phyloP scores from a whole-genome alignment of 2,113 vertebrate species.

The Loxodonta africana region DNA sequence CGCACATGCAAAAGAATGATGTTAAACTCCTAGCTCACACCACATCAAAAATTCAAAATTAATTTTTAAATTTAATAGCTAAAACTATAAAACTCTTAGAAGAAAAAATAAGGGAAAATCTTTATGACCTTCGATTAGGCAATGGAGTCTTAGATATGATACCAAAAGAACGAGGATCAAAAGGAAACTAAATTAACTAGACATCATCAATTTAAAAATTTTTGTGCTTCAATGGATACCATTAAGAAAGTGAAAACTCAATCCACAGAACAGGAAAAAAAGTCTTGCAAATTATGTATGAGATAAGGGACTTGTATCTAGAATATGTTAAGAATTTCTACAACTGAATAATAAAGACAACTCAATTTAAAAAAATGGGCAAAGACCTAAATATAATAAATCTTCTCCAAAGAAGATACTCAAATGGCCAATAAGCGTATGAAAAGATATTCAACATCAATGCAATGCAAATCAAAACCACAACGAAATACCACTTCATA shows the following conservation, averaged over 20 bases:
- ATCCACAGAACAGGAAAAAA: neutral
- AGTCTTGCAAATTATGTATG: neutral
- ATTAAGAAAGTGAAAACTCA: neutral
- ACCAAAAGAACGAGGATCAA: neutral
- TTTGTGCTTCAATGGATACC: neutral
- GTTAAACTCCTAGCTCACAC: neutral
- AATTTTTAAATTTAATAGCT: neutral
- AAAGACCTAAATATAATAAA: neutral
- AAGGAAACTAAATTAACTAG: neutral
- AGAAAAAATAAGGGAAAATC: neutral
- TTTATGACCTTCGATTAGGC: neutral
- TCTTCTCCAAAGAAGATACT: neutral
- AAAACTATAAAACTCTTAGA: neutral
- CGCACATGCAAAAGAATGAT: neutral
- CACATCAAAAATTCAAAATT: neutral
- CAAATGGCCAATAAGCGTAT: neutral
- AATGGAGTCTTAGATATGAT: neutral
- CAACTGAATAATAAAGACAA: neutral
- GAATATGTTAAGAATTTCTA: neutral
- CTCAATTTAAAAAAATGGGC: neutral
- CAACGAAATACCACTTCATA: neutral
- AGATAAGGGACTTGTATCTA: neutral
- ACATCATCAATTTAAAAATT: neutral
- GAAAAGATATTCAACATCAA: neutral
- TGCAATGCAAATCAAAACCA: neutral